Evolutionary conservation across 2,888 invertebrate genomes (phyloP), one percentile per base, ranked within the genome.

Genomic region (Harpalus rubripes): DNA sequence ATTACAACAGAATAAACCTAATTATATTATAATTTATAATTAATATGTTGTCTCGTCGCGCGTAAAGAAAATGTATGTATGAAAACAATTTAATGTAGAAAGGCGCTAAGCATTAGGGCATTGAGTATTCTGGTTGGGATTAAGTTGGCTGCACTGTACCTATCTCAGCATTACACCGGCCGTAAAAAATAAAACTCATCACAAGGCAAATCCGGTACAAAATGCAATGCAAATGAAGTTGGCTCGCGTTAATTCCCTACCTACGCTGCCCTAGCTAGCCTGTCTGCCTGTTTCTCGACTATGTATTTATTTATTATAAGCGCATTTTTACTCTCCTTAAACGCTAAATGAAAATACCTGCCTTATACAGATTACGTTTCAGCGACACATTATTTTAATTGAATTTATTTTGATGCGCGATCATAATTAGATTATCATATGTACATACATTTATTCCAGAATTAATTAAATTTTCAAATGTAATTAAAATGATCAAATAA

Each of bases 141-240:
- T 87, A 87, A 85, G 82, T 7, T 12, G 44, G 86, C 85, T 87
- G 86, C 86, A 85, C 85, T 83, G 86, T 82, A 86, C 85, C 85
- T 86, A 86, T 86, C 86, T 86, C 86, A 86, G 82, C 83, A 87
- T 82, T 68, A 82, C 56, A 72, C 68, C 58, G 82, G 74, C 86
- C 87, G 87, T 88, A 89, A 88, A 88, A 89, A 89, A 89, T 89
- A 88, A 89, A 89, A 88, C 88, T 88, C 89, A 88, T 88, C 88
- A 88, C 87, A 86, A 78, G 85, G 87, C 87, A 88, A 88, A 88
- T 88, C 88, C 88, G 88, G 88, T 76, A 83, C 87, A 87, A 87
- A 88, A 88, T 88, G 87, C 88, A 88, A 89, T 89, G 89, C 89
- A 89, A 89, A 89, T 89, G 88, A 88, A 88, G 68, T 68, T 82